Percentiles rank a stretch among this genome's conserved stretches.
Evolutionary conservation across 23 tunicate species (phyloP).

Genomic region (Styela plicata): DNA sequence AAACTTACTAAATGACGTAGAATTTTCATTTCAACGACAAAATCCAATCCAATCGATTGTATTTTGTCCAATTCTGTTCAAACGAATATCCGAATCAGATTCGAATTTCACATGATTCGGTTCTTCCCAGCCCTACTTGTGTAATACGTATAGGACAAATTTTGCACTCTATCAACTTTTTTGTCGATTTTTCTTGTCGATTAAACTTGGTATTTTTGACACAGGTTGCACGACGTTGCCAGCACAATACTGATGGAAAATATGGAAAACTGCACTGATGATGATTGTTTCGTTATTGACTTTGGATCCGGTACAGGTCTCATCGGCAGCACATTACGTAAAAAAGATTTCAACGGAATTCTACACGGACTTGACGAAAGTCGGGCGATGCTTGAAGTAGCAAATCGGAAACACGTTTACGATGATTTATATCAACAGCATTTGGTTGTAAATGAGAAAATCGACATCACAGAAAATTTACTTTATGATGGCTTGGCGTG

Average conservation of each 20-base stretch:
- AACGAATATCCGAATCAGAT: too few relatives aligned
- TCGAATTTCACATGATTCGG: too few relatives aligned
- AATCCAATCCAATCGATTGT: too few relatives aligned
- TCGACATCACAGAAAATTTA: conserved; percentile 19
- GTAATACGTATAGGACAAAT: too few relatives aligned
- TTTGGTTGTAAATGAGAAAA: not conserved
- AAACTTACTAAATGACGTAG: too few relatives aligned
- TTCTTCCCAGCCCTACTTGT: too few relatives aligned
- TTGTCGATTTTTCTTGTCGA: too few relatives aligned
- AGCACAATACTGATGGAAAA: conserved; percentile 13
- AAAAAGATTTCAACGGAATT: conserved; percentile 24
- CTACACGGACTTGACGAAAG: conserved; percentile 24
- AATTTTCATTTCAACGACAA: too few relatives aligned
- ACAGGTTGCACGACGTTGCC: conserved; percentile 11
- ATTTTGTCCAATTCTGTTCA: too few relatives aligned
- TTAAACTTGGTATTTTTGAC: too few relatives aligned
- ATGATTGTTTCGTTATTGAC: conserved; percentile 28
- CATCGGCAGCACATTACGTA: conserved; percentile 3
- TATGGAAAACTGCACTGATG: conserved; percentile 11
- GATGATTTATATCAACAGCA: conserved; percentile 23
- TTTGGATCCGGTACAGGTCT: conserved; percentile 25
- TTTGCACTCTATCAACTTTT: too few relatives aligned
- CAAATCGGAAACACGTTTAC: conserved; percentile 15
- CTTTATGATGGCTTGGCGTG: conserved; percentile 14
- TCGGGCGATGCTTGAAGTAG: conserved; percentile 3